phyloP scores from a whole-genome alignment of 2,113 vertebrate genomes.

The Antigone vipio region DNA sequence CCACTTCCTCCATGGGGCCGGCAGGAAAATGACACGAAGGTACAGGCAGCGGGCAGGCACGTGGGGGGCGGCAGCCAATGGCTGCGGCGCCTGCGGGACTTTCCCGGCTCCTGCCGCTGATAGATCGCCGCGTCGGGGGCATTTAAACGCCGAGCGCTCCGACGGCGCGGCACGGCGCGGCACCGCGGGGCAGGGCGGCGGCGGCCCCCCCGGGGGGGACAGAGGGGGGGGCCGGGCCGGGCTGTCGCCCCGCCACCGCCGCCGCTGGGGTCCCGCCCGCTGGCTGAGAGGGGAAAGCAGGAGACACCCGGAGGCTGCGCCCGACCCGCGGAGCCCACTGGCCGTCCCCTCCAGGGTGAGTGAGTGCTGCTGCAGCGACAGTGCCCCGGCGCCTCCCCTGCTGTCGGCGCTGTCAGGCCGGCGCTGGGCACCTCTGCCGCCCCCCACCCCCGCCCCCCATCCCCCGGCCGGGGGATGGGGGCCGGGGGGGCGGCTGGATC shows the following conservation, averaged over 20 bases:
- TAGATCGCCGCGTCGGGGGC: conserved; percentile 88
- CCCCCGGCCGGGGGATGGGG: too few species aligned
- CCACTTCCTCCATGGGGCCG: conserved; percentile 86
- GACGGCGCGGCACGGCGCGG: conserved; percentile 86
- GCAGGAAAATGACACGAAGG: conserved; percentile 89
- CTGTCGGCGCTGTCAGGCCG: not conserved
- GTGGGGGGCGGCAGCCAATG: conserved; percentile 85
- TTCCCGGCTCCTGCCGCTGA: conserved; percentile 81
- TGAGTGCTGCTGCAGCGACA: not conserved
- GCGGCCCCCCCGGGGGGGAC: not conserved
- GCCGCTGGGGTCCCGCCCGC: not conserved
- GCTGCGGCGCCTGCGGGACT: conserved; percentile 78
- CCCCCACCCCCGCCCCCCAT: too few species aligned
- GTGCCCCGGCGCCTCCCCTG: not conserved
- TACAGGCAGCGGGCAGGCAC: conserved; percentile 77
- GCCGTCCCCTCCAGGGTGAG: not conserved
- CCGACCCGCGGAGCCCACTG: not conserved
- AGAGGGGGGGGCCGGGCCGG: not conserved
- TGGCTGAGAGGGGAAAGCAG: not conserved
- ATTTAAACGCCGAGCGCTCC: conserved; percentile 94
- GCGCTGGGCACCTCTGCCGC: not conserved
- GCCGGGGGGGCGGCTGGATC: not conserved
- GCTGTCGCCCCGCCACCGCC: not conserved
- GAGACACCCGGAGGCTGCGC: not conserved
- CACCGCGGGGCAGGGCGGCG: conserved; percentile 47